Percentiles rank a stretch among this genome's conserved stretches.
Conservation (phyloP, 2,888 invertebrate species). For the Panorpa germanica region DNA sequence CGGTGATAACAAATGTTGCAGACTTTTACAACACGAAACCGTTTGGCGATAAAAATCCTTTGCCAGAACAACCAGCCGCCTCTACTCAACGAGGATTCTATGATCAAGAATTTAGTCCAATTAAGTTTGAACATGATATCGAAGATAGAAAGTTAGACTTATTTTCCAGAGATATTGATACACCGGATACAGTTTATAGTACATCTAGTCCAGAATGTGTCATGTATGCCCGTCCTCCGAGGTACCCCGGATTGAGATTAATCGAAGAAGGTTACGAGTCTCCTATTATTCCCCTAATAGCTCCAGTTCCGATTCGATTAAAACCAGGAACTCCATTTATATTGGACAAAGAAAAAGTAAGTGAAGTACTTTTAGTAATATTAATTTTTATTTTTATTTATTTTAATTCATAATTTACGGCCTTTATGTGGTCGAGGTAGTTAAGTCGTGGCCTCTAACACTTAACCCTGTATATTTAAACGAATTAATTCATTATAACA, state of each 20-base stretch:
- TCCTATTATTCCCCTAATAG: constrained; percentile 66
- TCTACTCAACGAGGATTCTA: constrained; percentile 77
- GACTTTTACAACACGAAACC: constrained; percentile 75
- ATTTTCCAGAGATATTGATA: constrained; percentile 54
- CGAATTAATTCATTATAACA: too few species aligned
- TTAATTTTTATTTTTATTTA: constrained; percentile 19
- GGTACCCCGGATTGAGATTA: constrained; percentile 54
- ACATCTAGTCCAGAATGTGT: constrained; percentile 77
- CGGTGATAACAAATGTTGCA: constrained; percentile 42
- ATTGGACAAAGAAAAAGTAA: constrained; percentile 26
- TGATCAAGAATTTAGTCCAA: constrained; percentile 75
- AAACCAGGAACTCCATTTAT: constrained; percentile 37
- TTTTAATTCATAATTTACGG: constrained; percentile 24
- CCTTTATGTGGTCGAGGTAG: constrained; percentile 27
- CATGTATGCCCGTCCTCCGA: constrained; percentile 32
- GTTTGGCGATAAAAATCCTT: constrained; percentile 58
- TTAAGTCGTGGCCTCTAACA: too few species aligned
- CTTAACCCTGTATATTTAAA: too few species aligned
- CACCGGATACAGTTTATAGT: constrained; percentile 76
- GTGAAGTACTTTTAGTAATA: constrained; percentile 22
- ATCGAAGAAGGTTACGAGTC: constrained; percentile 49
- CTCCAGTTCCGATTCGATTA: constrained; percentile 61
- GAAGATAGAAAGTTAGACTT: constrained; percentile 48
- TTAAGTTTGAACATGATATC: constrained; percentile 37
- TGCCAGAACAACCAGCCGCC: constrained; percentile 45